Evolutionary conservation across 2,888 invertebrate genomes (phyloP).

Genomic region (Sinotaia quadrata): DNA sequence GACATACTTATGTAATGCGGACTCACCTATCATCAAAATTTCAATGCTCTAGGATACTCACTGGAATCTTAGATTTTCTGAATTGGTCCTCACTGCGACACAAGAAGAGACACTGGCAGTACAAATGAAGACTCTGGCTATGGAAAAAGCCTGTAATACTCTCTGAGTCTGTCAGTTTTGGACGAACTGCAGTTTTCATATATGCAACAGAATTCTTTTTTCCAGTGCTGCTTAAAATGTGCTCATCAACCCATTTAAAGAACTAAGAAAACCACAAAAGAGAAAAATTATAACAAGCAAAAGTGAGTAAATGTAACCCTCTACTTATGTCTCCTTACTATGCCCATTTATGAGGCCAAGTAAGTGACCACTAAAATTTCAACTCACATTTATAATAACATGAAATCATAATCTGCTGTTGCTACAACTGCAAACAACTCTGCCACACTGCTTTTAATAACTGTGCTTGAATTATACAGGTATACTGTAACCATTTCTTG

Average conservation of each 20-base stretch:
- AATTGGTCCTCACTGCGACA: constrained; percentile 31
- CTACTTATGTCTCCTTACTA: too few species aligned
- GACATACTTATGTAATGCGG: too few species aligned
- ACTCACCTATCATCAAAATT: neutral
- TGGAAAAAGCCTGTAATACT: constrained; percentile 54
- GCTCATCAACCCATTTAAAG: constrained; percentile 63
- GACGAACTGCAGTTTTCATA: neutral
- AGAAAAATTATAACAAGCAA: neutral
- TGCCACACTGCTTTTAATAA: too few species aligned
- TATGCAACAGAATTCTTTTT: too few species aligned
- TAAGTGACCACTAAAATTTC: too few species aligned
- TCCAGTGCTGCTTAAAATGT: constrained; percentile 24
- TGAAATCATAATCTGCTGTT: too few species aligned
- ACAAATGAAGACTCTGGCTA: constrained; percentile 50
- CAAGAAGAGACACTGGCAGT: constrained; percentile 56
- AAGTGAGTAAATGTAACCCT: too few species aligned
- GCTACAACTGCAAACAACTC: too few species aligned
- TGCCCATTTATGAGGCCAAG: too few species aligned
- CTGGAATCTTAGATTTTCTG: constrained; percentile 19
- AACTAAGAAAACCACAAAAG: constrained; percentile 43
- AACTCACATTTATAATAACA: too few species aligned
- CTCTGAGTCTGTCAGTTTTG: constrained; percentile 15
- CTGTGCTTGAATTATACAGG: too few species aligned
- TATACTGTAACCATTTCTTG: too few species aligned
- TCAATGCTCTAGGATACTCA: constrained; percentile 17